Base-by-base conservation (phyloP, 2,888 invertebrate species). In the Caenorhabditis becei region DNA sequence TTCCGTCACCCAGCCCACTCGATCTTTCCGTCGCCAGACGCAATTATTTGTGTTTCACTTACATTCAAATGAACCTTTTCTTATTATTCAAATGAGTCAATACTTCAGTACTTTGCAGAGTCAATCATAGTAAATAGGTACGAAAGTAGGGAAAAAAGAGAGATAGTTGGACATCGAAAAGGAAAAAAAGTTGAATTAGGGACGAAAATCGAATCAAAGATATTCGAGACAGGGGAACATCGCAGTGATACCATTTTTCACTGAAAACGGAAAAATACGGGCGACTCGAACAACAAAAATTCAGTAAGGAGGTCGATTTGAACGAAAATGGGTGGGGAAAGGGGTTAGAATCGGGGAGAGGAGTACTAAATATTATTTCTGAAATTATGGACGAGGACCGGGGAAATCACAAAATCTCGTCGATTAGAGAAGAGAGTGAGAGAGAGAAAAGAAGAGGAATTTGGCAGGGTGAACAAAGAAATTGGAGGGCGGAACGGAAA, bases 361-460 rank as follows among this genome's bases (percentile, higher is more conserved):
- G 24, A 41, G 7, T 16, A 11, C 18, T 41, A 59, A 37, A 41
- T 59, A 59, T 58, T 58, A 59, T 59, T 14, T 41, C n/a, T 23
- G 41, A 24, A 61, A 61, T 61, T 61, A 47, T 44, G 44, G 61
- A 47, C 61, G 61, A 66, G 0, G 37, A 66, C 67, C 67, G 70
- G 70, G 35, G 47, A 49, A 70, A 70, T 70, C 70, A 70, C 70
- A 70, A 49, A 70, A 70, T 70, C 70, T 70, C 70, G 70, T 61
- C 61, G 41, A 53, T 37, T 70, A 11, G 47, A 61, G 61, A 61
- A 61, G 47, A 61, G 61, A 61, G 16, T 23, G 32, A 41, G 24
- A 41, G 41, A 24, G 37, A 58, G 35, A 58, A 37, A 49, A 28
- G 28, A 20, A n/a, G 16, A 18, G 28, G 44, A 11, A 62, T 51